These are phyloP conservation scores for Neolamprologus brichardi DNA, from an alignment of 2,113 vertebrate genomes.

Conservation along the genomic window DNA sequence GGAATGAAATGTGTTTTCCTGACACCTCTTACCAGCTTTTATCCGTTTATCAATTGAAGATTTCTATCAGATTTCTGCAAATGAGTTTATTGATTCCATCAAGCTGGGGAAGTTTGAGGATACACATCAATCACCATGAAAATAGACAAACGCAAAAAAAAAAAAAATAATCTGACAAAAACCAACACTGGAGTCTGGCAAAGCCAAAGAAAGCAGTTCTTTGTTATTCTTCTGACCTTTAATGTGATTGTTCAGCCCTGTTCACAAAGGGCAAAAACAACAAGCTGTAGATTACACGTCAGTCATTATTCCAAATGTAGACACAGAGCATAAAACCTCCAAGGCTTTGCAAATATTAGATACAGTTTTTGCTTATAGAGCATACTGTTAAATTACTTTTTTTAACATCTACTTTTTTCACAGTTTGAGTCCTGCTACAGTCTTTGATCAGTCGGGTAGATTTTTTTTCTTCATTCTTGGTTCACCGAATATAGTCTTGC, in stretches of 20 bases:
- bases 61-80: constrained; percentile 32
- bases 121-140: constrained; percentile 40
- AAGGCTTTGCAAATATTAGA: background rate
- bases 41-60: constrained; percentile 31
- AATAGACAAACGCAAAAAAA: background rate
- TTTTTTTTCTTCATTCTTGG: background rate
- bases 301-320: constrained; percentile 38
- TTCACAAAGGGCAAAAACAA: constrained; percentile 59
- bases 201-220: constrained; percentile 34
- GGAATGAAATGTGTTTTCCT: background rate
- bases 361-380: background rate
- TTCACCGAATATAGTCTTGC: background rate
- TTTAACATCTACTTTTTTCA: background rate
- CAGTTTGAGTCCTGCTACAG: background rate
- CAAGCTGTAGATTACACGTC: constrained; percentile 58
- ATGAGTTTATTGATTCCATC: constrained; percentile 59
- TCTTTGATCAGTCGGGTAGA: background rate
- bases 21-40: constrained; percentile 12
- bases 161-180: background rate
- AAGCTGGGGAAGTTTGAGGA: constrained; percentile 22
- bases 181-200: background rate
- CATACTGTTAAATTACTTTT: background rate
- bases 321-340: background rate
- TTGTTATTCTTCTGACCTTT: constrained; percentile 66
- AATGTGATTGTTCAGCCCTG: constrained; percentile 44